Base-by-base conservation (phyloP, 1,140 invertebrate genomes). In the Lutraria rhynchaena region DNA sequence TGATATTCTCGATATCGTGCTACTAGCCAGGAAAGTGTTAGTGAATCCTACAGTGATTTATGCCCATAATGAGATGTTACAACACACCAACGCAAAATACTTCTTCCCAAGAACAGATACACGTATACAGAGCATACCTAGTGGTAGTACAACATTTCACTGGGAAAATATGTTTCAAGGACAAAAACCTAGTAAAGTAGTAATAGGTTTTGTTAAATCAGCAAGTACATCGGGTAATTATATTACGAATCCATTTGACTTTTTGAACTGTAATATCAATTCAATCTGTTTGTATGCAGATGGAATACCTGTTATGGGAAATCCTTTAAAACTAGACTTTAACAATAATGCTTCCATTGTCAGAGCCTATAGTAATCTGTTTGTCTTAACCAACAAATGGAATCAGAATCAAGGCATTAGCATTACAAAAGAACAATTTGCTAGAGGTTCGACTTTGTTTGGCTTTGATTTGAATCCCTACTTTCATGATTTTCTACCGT, bases 111-210 rank as follows among this genome's bases (percentile, higher is more conserved):
- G 67, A 33, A 7, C 24, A 7, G 67, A 81, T 29, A 71, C 53
- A 51, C 55, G 78, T 24, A 46, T 22, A 19, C 78, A 81, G 35
- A 81, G 19, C 22, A 81, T 81, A 15, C 41, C 67, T 11, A 0
- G 53, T 33, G 67, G 67, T 33, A 81, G 67, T 73, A 71, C 78
- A 37, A 24, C 29, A 33, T 73, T 49, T 70, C 60, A 17, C 1
- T 81, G 78, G 67, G 78, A 81, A n/a, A 81, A 63, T 53, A 31
- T 81, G 35, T 73, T 81, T 63, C 51, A 58, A 37, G 78, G 78
- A 46, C 53, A 63, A 51, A 70, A 71, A 44, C 67, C 77, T 7
- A 61, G 35, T 24, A 44, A 17, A 37, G 55, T 81, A 3, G 41
- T 81, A 11, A 63, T 70, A 19, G 65, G 33, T 22, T 70, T 81